phyloP scores from a whole-genome alignment of 2,888 invertebrate species.

The Limenitis camilla region DNA sequence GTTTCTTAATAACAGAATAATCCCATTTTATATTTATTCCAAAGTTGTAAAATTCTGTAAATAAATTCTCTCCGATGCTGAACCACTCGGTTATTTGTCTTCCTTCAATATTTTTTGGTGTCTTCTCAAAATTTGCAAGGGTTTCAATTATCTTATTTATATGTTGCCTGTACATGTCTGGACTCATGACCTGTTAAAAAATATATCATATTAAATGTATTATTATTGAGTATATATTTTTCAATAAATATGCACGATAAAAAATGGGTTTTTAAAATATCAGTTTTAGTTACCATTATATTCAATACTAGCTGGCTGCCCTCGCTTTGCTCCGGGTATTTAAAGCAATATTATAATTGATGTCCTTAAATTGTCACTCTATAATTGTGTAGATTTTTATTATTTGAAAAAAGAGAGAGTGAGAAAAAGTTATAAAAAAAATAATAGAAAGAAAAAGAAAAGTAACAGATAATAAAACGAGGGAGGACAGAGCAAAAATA shows the following conservation, averaged over 20 bases:
- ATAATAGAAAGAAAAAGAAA: too few relatives aligned
- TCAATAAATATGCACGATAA: background rate
- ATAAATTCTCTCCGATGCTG: conserved; percentile 23
- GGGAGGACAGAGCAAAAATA: too few relatives aligned
- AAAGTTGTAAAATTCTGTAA: conserved; percentile 23
- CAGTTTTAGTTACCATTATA: conserved; percentile 12
- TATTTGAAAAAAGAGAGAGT: too few relatives aligned
- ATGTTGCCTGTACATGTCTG: conserved; percentile 22
- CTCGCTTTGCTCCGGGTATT: too few relatives aligned
- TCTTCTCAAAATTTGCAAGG: conserved; percentile 19
- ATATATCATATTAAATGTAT: background rate
- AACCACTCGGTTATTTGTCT: conserved; percentile 25
- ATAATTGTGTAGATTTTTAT: too few relatives aligned
- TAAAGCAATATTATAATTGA: too few relatives aligned
- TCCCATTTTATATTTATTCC: conserved; percentile 21
- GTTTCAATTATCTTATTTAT: conserved; percentile 19
- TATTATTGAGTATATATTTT: background rate
- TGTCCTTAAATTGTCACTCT: too few relatives aligned
- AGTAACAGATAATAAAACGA: too few relatives aligned
- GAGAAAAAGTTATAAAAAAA: too few relatives aligned
- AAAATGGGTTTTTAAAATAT: too few relatives aligned
- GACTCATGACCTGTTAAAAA: conserved; percentile 22
- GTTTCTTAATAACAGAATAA: conserved; percentile 13
- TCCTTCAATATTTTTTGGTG: conserved; percentile 25
- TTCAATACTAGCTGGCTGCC: too few relatives aligned